Percentiles rank a stretch among this genome's conserved stretches.
Evolutionary conservation across 2,888 invertebrate genomes (phyloP).

Genomic region (Deroplatys truncata): DNA sequence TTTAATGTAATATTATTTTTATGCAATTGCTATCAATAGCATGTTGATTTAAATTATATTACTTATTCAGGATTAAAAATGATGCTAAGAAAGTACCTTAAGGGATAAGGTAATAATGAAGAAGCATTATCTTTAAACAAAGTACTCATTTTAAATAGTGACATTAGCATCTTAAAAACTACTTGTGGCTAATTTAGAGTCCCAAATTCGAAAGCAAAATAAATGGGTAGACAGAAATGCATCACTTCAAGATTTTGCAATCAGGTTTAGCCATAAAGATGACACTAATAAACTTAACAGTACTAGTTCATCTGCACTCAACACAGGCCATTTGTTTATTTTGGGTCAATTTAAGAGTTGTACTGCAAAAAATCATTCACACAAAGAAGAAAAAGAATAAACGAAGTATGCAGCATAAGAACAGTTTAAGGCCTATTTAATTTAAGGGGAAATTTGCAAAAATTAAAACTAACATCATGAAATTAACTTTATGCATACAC

Average conservation of each 20-base stretch:
- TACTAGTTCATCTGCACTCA: background rate
- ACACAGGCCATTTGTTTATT: background rate
- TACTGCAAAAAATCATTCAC: background rate
- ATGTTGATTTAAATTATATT: background rate
- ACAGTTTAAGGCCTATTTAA: background rate
- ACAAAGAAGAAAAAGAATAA: background rate
- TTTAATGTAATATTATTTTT: background rate
- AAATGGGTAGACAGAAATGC: background rate
- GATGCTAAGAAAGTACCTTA: background rate
- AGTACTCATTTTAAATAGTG: background rate
- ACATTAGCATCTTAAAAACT: background rate
- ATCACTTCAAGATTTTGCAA: background rate
- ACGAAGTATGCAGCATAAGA: background rate
- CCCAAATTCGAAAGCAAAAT: background rate
- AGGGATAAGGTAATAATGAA: background rate
- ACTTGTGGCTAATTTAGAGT: background rate
- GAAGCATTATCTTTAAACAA: background rate
- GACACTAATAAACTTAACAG: background rate
- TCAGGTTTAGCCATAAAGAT: background rate
- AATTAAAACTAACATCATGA: background rate
- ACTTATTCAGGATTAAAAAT: background rate
- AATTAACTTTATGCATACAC: constrained; percentile 28
- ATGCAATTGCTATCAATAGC: background rate
- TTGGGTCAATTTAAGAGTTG: background rate
- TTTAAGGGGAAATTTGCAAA: background rate